Evolutionary conservation across 2,888 invertebrate species (phyloP), one percentile per base, ranked within the genome.

Genomic region (Lordiphosa fenestrarum): DNA sequence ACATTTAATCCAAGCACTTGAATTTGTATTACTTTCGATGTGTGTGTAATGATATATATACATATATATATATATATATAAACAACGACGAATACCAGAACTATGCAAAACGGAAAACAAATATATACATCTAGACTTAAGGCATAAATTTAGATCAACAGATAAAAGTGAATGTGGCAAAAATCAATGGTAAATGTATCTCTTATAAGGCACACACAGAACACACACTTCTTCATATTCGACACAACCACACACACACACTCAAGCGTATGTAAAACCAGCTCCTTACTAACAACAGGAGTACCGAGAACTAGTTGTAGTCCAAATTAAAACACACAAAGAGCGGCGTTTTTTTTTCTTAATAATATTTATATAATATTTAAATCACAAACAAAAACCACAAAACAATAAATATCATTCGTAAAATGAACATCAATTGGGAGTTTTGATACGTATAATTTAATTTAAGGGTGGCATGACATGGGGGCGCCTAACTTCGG

Each of bases 401-500:
- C 64, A 44, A 30, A 83, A 83, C 67, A 76, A 76, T 76, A 76
- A 75, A 76, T 76, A 76, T 83, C 76, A 80, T 69, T 84, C 70
- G 76, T 84, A 83, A 76, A 65, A 58, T 65, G 62, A 41, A 57
- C 25, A 56, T 12, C 33, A 12, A 53, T 53, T 56, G 36, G 42
- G 55, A 7, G 23, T 57, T 39, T 57, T 3, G 12, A 19, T 46
- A 13, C 23, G 9, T 3, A 10, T 15, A 2, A 41, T 41, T 41
- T 6, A 15, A 23, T 41, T 30, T 42, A 30, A 9, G 10, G 30
- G 30, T 30, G 10, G 30, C 30, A 30, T 30, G 30, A 30, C 30
- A 30, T 9, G 3, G 7, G 3, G 30, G 10, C 9, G 9, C 30
- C 9, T 30, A 30, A 25, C 23, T 6, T n/a, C n/a, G n/a, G n/a